phyloP scores from a whole-genome alignment of 1,140 invertebrate species.

The Papilio polyxenes region DNA sequence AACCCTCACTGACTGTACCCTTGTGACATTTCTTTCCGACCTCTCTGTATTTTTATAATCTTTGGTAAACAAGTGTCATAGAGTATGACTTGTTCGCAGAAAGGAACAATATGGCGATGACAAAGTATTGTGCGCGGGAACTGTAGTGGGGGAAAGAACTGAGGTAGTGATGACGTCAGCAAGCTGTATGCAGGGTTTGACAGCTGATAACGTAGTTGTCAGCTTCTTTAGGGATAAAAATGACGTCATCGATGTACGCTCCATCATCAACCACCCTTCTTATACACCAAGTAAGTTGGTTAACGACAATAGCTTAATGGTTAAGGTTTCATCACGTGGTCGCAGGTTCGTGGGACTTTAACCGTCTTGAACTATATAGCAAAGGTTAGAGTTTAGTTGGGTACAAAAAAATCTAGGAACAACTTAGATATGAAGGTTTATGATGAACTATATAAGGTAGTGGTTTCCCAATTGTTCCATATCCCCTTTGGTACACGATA shows the following conservation, averaged over 20 bases:
- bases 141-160: not conserved
- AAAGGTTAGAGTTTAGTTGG: too few species aligned
- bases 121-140: not conserved
- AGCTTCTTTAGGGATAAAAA: not conserved
- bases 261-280: not conserved
- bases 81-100: not conserved
- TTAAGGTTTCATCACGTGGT: too few species aligned
- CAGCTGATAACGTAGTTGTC: not conserved
- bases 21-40: too few species aligned
- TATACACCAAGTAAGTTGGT: conserved; percentile 6
- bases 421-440: too few species aligned
- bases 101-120: not conserved
- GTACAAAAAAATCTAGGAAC: too few species aligned
- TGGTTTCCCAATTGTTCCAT: too few species aligned
- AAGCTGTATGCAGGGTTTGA: not conserved
- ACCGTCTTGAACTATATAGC: too few species aligned
- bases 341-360: too few species aligned
- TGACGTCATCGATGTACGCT: not conserved
- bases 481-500: too few species aligned
- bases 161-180: not conserved
- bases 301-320: too few species aligned
- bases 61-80: not conserved
- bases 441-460: too few species aligned
- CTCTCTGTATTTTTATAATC: not conserved
- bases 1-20: too few species aligned